Percentiles rank a stretch among this genome's conserved stretches.
These are phyloP conservation scores for Bradynema listronoti DNA, from an alignment of 1,140 invertebrate species.

Conservation along the genomic window DNA sequence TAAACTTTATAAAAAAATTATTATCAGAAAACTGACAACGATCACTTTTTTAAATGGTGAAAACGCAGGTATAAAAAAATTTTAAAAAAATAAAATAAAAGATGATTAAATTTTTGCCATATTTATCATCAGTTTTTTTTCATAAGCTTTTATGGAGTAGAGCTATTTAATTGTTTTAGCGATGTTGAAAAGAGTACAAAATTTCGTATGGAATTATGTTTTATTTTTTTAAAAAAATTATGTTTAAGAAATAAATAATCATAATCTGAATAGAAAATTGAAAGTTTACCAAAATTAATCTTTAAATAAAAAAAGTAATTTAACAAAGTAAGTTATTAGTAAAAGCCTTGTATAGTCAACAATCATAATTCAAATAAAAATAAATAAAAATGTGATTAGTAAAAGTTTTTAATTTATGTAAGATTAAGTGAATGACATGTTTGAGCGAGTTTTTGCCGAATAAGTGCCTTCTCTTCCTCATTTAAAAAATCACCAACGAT, in stretches of 20 bases:
- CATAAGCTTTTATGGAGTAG: too few species aligned
- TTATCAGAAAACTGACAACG: background rate
- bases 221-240: too few species aligned
- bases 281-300: background rate
- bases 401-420: background rate
- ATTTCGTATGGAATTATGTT: too few species aligned
- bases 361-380: background rate
- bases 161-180: too few species aligned
- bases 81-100: too few species aligned
- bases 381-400: background rate
- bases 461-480: constrained; percentile 6
- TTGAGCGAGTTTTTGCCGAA: background rate
- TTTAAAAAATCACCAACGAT: constrained; percentile 5
- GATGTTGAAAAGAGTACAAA: too few species aligned
- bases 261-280: too few species aligned
- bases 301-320: background rate
- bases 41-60: too few species aligned
- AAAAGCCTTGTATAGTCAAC: background rate
- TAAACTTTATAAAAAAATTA: background rate
- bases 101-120: too few species aligned
- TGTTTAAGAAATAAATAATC: too few species aligned
- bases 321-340: background rate
- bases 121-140: too few species aligned
- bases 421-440: constrained; percentile 5
- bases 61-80: too few species aligned